These are phyloP conservation scores for Halictus rubicundus DNA, from an alignment of 1,140 invertebrate species.

Conservation along the genomic window DNA sequence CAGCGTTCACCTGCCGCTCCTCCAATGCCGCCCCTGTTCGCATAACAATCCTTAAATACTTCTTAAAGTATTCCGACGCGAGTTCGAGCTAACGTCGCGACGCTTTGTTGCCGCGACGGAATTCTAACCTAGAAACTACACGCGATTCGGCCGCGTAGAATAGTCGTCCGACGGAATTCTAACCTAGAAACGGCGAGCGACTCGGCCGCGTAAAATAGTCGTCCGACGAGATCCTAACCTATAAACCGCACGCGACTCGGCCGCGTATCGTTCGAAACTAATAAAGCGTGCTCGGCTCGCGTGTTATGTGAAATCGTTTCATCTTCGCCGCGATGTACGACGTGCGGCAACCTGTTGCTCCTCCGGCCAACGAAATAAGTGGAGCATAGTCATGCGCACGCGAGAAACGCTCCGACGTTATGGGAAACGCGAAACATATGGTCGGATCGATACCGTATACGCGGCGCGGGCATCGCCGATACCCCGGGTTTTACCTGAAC, in stretches of 20 bases:
- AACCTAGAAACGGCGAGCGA: too few species aligned
- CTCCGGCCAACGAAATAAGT: background rate
- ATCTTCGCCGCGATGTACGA: slow-evolving; percentile 49
- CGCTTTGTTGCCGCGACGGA: too few species aligned
- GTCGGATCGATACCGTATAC: slow-evolving; percentile 51
- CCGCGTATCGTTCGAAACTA: too few species aligned
- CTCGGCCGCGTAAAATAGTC: too few species aligned
- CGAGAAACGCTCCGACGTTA: slow-evolving; percentile 29
- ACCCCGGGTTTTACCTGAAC: slow-evolving; percentile 52
- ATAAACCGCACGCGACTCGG: too few species aligned
- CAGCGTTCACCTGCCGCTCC: slow-evolving; percentile 33
- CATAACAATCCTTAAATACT: background rate
- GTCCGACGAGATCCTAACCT: too few species aligned
- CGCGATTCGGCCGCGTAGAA: too few species aligned
- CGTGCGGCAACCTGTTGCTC: slow-evolving; percentile 58
- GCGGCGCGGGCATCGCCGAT: slow-evolving; percentile 52
- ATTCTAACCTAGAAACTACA: too few species aligned
- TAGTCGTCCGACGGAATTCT: too few species aligned
- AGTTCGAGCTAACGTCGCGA: too few species aligned
- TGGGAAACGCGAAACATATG: slow-evolving; percentile 71
- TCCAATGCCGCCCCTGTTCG: background rate
- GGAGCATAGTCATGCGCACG: background rate
- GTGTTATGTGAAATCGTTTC: slow-evolving; percentile 44
- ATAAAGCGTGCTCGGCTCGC: too few species aligned
- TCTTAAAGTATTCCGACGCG: too few species aligned